These are phyloP conservation scores for Luscinia megarhynchos DNA, from an alignment of 2,797 vertebrate species.

Conservation along the genomic window DNA sequence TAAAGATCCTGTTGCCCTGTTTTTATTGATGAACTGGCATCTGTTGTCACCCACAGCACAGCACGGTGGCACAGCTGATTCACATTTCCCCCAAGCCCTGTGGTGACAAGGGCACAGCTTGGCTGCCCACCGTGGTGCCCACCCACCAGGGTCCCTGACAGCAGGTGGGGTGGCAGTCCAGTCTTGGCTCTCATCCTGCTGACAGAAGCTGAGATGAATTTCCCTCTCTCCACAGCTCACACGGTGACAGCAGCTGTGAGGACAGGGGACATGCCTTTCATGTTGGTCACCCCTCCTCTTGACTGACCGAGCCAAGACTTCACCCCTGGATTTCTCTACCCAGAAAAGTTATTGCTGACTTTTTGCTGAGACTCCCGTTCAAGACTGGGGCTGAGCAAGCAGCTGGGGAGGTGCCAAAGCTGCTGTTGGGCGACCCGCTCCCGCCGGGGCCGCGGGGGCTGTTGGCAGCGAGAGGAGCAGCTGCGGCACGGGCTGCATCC, in stretches of 20 bases:
- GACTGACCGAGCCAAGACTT: not conserved
- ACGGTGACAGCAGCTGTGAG: not conserved
- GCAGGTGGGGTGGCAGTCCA: not conserved
- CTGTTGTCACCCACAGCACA: not conserved
- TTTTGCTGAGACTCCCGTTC: not conserved
- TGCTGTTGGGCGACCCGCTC: not conserved
- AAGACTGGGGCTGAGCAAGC: conserved; percentile 19
- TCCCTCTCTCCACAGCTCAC: not conserved
- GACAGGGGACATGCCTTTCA: rapidly evolving
- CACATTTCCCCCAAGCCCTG: not conserved
- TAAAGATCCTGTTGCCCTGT: not conserved
- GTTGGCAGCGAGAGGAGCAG: conserved; percentile 27
- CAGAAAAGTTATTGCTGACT: not conserved
- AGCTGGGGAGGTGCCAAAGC: conserved; percentile 26
- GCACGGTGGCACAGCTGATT: not conserved
- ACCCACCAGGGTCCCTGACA: rapidly evolving
- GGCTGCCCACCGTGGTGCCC: not conserved
- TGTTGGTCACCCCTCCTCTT: not conserved
- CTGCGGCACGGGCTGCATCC: conserved; percentile 1
- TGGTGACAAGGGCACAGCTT: not conserved
- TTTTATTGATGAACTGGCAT: not conserved
- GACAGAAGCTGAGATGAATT: not conserved
- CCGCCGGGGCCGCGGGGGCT: not conserved
- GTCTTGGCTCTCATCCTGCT: rapidly evolving
- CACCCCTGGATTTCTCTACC: not conserved